These are phyloP conservation scores for Steinernema carpocapsae DNA, from an alignment of 2,888 invertebrate species.

Conservation along the genomic window DNA sequence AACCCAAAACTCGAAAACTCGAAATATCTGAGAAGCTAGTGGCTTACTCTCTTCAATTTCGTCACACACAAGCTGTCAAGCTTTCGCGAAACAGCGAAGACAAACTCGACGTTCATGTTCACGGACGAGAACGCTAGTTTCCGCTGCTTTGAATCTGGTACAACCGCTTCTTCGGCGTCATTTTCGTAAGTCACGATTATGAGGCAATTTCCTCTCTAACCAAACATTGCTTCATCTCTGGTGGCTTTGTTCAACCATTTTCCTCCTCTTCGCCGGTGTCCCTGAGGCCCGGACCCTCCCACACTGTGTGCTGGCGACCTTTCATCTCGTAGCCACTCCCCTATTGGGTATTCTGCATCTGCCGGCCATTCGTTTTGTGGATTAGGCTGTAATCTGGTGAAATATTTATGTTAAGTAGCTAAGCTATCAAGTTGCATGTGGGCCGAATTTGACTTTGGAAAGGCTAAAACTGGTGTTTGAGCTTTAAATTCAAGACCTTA, in stretches of 20 bases:
- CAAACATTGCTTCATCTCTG: neutral
- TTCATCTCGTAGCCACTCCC: neutral
- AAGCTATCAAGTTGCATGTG: neutral
- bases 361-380: neutral
- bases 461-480: too few species aligned
- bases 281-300: constrained; percentile 11
- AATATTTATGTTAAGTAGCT: neutral
- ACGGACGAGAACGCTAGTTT: too few species aligned
- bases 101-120: too few species aligned
- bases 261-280: neutral
- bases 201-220: constrained; percentile 17
- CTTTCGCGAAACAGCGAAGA: too few species aligned
- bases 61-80: too few species aligned
- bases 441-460: too few species aligned
- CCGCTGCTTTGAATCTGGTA: too few species aligned
- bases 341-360: neutral
- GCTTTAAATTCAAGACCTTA: too few species aligned
- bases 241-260: neutral
- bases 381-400: constrained; percentile 2
- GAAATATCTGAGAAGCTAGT: too few species aligned
- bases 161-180: too few species aligned
- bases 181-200: neutral
- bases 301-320: neutral
- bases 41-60: too few species aligned
- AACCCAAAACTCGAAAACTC: too few species aligned